Evolutionary conservation across 2,797 vertebrate species (phyloP).

Genomic region (Buphagus erythrorhynchus): DNA sequence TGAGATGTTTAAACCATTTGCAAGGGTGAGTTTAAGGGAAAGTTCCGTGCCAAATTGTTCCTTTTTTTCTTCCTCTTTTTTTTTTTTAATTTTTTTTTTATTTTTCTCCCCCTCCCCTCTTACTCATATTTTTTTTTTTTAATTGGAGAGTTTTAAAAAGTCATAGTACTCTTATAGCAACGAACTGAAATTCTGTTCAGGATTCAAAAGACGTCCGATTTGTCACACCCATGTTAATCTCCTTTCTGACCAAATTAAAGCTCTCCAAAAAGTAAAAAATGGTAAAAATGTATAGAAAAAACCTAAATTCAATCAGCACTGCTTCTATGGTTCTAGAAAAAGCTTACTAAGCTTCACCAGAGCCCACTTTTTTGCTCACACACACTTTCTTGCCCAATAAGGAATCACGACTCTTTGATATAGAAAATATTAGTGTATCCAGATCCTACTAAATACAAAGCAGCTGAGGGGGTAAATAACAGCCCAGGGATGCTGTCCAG

Average conservation of each 20-base stretch:
- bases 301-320: neutral
- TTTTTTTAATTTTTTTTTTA: no score
- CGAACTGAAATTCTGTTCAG: neutral
- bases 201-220: neutral
- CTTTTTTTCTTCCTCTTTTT: neutral
- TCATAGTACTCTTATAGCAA: neutral
- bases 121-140: neutral
- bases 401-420: neutral
- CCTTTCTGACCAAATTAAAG: neutral
- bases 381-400: neutral
- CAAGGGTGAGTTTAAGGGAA: neutral
- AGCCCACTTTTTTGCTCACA: neutral
- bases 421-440: neutral
- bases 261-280: neutral
- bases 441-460: neutral
- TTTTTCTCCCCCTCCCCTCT: accelerated
- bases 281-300: neutral
- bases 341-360: neutral
- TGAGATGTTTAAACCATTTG: neutral
- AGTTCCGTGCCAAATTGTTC: neutral
- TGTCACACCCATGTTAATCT: neutral
- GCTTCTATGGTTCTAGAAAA: neutral
- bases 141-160: neutral
- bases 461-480: neutral
- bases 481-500: accelerated